Evolutionary conservation across 2,797 vertebrate species (phyloP).

Genomic region (Lutjanus campechanus): DNA sequence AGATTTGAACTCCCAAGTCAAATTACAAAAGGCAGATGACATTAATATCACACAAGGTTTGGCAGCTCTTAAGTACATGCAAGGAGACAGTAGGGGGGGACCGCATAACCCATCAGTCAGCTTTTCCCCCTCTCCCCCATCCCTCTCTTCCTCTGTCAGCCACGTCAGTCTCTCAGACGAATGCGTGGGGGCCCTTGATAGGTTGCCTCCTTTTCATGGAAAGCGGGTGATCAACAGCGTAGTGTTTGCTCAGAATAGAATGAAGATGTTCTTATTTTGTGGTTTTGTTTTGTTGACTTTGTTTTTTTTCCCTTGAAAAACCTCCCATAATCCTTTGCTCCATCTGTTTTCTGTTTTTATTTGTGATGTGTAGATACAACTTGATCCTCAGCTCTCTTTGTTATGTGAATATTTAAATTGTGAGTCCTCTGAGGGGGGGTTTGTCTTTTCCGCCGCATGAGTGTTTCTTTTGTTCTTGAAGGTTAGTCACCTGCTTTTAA

Average conservation of each 20-base stretch:
- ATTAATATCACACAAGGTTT: slow-evolving; percentile 82
- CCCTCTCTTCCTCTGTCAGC: slow-evolving; percentile 36
- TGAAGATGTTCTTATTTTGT: slow-evolving; percentile 14
- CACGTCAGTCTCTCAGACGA: slow-evolving; percentile 34
- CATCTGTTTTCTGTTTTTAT: slow-evolving; percentile 27
- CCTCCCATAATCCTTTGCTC: slow-evolving; percentile 58
- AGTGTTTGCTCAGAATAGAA: slow-evolving; percentile 30
- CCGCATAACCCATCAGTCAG: slow-evolving; percentile 65
- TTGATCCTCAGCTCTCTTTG: slow-evolving; percentile 18
- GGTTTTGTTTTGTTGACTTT: slow-evolving; percentile 38
- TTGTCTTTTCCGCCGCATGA: not conserved
- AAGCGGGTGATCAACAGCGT: slow-evolving; percentile 33
- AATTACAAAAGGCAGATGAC: slow-evolving; percentile 81
- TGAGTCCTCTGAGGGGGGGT: not conserved
- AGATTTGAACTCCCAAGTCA: slow-evolving; percentile 79
- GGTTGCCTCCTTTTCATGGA: slow-evolving; percentile 35
- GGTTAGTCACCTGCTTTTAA: slow-evolving; percentile 15
- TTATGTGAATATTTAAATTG: slow-evolving; percentile 40
- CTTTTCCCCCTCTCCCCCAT: slow-evolving; percentile 10
- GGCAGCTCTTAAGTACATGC: slow-evolving; percentile 77
- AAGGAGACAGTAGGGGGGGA: slow-evolving; percentile 38
- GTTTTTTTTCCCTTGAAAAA: not conserved
- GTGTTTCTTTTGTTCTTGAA: not conserved
- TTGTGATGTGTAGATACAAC: slow-evolving; percentile 29
- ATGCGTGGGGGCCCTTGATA: slow-evolving; percentile 38